Evolutionary conservation across 2,113 vertebrate species (phyloP), one percentile per base, ranked within the genome.

Genomic region (Acrocephalus kingi): DNA sequence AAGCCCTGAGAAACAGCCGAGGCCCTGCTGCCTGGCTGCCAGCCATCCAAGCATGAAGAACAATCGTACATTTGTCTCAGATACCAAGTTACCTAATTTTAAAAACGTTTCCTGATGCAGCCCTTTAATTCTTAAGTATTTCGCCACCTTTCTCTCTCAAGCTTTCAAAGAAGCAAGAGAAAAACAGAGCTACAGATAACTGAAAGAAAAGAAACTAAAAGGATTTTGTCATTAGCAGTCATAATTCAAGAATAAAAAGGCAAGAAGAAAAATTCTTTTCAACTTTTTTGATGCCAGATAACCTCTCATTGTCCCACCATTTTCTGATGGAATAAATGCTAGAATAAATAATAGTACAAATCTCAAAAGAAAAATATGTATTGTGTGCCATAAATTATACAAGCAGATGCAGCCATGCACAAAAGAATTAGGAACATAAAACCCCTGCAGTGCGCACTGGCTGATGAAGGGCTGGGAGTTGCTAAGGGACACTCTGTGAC

Each of bases 81-180:
- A 91, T 85, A 97, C 84, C 46, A 75, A 94, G 67, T 90, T 73
- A 77, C 82, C 91, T 94, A 84, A 92, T 93, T 96, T 96, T 77
- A 54, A 88, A 95, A 94, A 86, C 3, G 4, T 62, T 94, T 97
- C 84, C 86, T 79, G 72, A 73, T 91, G 72, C 62, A 94, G 74
- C 55, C 39, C 55, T 87, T 82, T 84, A 84, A 79, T 89, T 94
- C 87, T 33, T 39, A 95, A 95, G 87, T 82, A 52, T 94, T 96
- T 94, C 48, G 33, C 84, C 86, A 92, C 88, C 81, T 83, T 95
- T 89, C 64, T 74, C 45, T 87, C 54, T 81, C 54, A 62, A 55
- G 59, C n/a, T 49, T 94, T 79, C 87, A 89, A 91, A 80, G 48
- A 18, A 63, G 43, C n/a, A 51, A 76, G 83, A 84, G 72, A 94